Conservation (phyloP, 2,888 invertebrate species). For the Meliscaeva auricollis region DNA sequence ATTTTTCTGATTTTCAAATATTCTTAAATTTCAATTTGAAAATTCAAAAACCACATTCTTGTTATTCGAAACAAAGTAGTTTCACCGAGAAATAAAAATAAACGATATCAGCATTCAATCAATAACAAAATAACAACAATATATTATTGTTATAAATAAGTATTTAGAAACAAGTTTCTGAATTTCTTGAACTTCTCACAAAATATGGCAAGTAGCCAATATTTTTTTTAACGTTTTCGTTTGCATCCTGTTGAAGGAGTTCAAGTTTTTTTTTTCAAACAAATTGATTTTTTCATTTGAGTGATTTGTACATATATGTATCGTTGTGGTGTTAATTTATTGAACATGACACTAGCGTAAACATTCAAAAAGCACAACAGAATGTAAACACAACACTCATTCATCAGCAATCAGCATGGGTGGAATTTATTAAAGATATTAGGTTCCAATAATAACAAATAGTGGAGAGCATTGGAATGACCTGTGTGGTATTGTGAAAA, state of each 20-base stretch:
- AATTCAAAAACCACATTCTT: background rate
- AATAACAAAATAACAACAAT: background rate
- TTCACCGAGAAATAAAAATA: background rate
- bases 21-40: background rate
- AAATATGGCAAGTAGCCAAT: constrained; percentile 1
- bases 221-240: background rate
- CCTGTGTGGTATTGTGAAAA: too few species aligned
- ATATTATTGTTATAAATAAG: background rate
- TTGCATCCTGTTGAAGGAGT: constrained; percentile 34
- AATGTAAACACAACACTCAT: constrained; percentile 21
- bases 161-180: background rate
- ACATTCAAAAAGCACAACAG: constrained; percentile 37
- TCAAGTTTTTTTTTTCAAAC: constrained; percentile 27
- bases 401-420: constrained; percentile 4
- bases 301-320: constrained; percentile 39
- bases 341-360: constrained; percentile 49
- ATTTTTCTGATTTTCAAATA: background rate
- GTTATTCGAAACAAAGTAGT: background rate
- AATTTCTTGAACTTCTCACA: background rate
- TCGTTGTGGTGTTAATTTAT: constrained; percentile 38
- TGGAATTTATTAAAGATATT: background rate
- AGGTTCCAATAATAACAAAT: background rate
- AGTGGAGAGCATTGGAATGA: background rate
- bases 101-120: background rate
- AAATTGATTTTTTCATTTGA: constrained; percentile 38